Base-by-base conservation (phyloP, 1,140 invertebrate genomes). In the Calliopsis andreniformis region DNA sequence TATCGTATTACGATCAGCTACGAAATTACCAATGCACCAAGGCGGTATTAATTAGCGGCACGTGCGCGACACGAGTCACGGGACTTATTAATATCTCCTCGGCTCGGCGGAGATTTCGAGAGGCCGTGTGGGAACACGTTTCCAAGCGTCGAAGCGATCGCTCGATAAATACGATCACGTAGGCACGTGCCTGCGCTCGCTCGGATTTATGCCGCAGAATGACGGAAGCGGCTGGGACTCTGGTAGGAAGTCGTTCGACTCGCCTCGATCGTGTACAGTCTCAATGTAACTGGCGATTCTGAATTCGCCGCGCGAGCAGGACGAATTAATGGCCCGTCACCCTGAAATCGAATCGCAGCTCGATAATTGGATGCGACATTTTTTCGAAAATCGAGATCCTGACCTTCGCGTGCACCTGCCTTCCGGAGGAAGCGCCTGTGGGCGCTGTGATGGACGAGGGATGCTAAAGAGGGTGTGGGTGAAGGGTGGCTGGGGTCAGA, bases 201-300 rank as follows among this genome's bases (percentile, higher is more conserved):
- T 30, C 45, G 72, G 56, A 76, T 82, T 79, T 76, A 43, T 61
- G 43, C 43, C 49, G n/a, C 30, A 23, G 70, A 28, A 64, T 76
- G 78, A 67, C 72, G 80, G 72, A 80, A 82, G 66, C 53, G 43
- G 66, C 18, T 16, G 53, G 45, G 20, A 42, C 20, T 10, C 23
- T 51, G 18, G 30, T 67, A 69, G 64, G 45, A 70, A 80, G 62
- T 66, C 45, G 43, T 62, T 75, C 35, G 23, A 42, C 45, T 61
- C 14, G 42, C 39, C 30, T 43, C 68, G 51, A 76, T 53, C 32
- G 39, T 71, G 56, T 35, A 28, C 35, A 47, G 18, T 73, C 58
- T 79, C 56, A 73, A 79, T 80, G 70, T 51, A 55, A 79, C 70
- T 14, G 20, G 18, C 25, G 12, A 30, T 25, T 30, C 42, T 39